Base-by-base conservation (phyloP, 2,797 vertebrate species). In the Macropodus opercularis region DNA sequence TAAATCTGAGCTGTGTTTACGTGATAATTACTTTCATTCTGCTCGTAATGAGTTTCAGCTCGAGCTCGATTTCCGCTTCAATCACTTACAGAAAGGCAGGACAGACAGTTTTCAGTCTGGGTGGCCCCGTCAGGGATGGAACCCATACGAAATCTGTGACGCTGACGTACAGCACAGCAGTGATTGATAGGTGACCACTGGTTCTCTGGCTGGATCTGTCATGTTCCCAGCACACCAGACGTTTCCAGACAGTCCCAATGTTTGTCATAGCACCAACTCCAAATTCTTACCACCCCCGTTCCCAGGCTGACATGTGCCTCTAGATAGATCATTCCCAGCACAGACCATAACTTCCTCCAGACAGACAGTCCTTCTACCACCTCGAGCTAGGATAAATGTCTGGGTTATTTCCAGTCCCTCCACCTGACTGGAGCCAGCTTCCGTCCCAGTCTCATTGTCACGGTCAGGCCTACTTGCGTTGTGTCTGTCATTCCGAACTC, bases 371-470 rank as follows among this genome's bases (percentile, higher is more conserved):
- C 26, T 18, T 24, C 53, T 75, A 68, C 68, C 80, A 63, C 68
- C 56, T 49, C 50, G 49, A 27, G 52, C 42, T 40, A 15, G 50
- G 22, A 51, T 36, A 53, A 48, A 72, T 13, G 39, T 69, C 70
- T 81, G 75, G 48, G 54, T 64, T 73, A 41, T 76, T 79, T 65
- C 61, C 85, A 73, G 48, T 63, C 65, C 49, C 52, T 75, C 80
- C 72, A 80, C 75, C 77, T 84, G 77, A 84, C 57, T 75, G 77
- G 74, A 79, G 74, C 81, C 81, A 75, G 60, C 69, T 43, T 64
- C 55, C 65, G 63, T 70, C 62, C 70, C 67, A 29, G 63, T 69
- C 54, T 72, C 67, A 65, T 63, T 77, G 63, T 79, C 47, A 23
- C 54, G 60, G 79, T 75, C 77, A 83, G 74, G 41, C 60, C 32